Conservation (phyloP, 2,797 vertebrate genomes). For the Brachymystax lenok region DNA sequence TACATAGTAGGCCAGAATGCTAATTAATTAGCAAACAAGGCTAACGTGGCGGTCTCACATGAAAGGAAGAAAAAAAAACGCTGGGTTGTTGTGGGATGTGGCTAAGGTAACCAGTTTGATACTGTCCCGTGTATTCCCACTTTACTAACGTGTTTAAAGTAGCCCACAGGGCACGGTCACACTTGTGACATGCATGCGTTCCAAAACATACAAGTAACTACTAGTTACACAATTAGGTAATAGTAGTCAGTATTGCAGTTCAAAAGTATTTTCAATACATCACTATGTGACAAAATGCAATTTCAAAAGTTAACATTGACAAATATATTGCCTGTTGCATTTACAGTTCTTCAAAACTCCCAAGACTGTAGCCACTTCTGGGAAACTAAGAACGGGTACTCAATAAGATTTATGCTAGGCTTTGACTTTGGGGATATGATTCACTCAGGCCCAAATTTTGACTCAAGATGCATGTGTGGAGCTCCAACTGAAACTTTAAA, state of each 20-base stretch:
- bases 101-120: too few species aligned
- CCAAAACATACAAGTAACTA: background rate
- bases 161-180: too few species aligned
- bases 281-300: background rate
- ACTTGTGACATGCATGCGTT: background rate
- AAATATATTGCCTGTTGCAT: background rate
- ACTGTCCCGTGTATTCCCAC: too few species aligned
- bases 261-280: background rate
- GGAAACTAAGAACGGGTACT: background rate
- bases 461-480: background rate
- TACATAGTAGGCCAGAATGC: background rate
- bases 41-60: background rate
- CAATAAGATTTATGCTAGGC: background rate
- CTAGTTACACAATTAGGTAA: background rate
- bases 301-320: background rate
- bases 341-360: too few species aligned
- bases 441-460: background rate
- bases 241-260: background rate
- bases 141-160: too few species aligned
- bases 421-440: background rate
- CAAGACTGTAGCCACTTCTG: background rate
- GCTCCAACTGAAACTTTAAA: background rate
- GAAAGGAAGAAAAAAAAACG: too few species aligned
- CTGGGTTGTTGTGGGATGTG: too few species aligned
- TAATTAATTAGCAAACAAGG: background rate